Base-by-base conservation (phyloP, 2,888 invertebrate species). In the Argyresthia albistria region DNA sequence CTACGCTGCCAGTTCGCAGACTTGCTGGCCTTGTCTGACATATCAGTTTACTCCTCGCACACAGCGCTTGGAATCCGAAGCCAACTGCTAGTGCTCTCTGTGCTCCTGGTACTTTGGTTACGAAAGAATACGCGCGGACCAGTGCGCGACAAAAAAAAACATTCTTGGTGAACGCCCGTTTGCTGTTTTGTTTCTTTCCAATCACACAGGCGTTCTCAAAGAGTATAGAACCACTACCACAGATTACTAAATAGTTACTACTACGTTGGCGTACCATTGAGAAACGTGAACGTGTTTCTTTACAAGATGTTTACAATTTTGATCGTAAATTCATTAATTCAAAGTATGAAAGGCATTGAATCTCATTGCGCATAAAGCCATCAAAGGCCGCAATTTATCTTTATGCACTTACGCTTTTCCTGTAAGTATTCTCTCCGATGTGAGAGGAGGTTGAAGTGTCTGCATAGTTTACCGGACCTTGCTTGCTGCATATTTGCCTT, bases 51-150 rank as follows among this genome's bases (percentile, higher is more conserved):
- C 77, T 70, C 73, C 62, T 74, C 76, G 69, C 76, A 76, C 76
- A 67, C 70, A 61, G 58, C 60, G 66, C 60, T 65, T 60, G 60
- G 60, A 58, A 63, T 64, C 60, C 59, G 60, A 65, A 61, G 57
- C 60, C 60, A 69, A 74, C 68, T 56, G 67, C 63, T 63, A 59
- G 66, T 61, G 10, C 59, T 59, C 72, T 76, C 72, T 84, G 74
- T 64, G 66, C 70, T 80, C 86, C 86, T 86, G 65, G 84, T 87
- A 81, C 69, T 76, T 69, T 62, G 69, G 78, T 83, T 81, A 81
- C 82, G 80, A 80, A 83, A 84, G 80, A 83, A 79, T 81, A 80
- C 81, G 76, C 76, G 75, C 69, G 73, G 69, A 69, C 74, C 70
- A 73, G 69, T 63, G 67, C 63, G 58, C 58, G 54, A 60, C 57